These are phyloP conservation scores for Microtus richardsoni DNA, from an alignment of 2,113 vertebrate species.

Conservation along the genomic window DNA sequence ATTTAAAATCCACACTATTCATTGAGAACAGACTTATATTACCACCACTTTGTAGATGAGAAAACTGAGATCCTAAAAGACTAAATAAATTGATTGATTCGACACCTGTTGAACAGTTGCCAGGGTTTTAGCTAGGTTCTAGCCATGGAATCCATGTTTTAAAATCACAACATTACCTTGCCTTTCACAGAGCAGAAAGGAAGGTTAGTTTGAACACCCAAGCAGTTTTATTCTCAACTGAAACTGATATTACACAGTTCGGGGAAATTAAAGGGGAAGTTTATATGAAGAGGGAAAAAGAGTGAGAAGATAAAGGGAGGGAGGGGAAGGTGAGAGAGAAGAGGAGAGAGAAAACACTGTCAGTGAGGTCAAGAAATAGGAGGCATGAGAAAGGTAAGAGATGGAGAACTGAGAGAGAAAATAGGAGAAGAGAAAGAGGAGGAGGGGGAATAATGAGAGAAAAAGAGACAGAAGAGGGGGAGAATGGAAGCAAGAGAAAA, in stretches of 20 bases:
- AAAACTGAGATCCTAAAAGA: not conserved
- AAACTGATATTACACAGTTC: not conserved
- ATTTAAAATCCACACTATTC: not conserved
- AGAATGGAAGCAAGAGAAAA: not conserved
- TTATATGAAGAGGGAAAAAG: not conserved
- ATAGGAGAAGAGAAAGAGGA: not conserved
- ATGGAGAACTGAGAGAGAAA: not conserved
- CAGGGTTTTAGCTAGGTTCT: not conserved
- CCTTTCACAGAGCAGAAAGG: not conserved
- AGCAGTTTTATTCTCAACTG: not conserved
- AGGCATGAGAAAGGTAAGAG: not conserved
- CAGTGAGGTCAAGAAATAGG: not conserved
- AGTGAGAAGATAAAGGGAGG: accelerated
- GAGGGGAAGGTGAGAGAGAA: too few species aligned
- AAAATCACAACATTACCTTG: not conserved
- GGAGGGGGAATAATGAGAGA: not conserved
- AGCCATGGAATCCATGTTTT: not conserved
- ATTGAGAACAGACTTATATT: not conserved
- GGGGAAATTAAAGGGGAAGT: not conserved
- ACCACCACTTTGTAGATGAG: not conserved
- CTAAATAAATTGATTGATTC: not conserved
- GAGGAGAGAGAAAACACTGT: too few species aligned
- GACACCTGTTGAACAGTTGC: not conserved
- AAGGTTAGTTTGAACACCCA: not conserved
- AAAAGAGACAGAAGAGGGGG: too few species aligned